Evolutionary conservation across 2,888 invertebrate genomes (phyloP).

Genomic region (Mythimna ferrago): DNA sequence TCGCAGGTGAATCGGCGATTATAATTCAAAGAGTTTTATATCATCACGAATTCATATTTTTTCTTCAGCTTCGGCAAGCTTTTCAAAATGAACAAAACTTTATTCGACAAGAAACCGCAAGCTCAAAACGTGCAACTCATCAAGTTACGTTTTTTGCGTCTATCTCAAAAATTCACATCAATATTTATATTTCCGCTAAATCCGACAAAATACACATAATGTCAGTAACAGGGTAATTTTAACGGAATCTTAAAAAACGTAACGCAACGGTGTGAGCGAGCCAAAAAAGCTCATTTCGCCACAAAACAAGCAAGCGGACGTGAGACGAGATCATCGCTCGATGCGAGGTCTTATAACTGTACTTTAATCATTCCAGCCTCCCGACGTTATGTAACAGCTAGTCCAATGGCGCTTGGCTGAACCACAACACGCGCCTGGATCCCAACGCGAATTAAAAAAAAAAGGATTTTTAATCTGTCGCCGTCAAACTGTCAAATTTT

Average conservation of each 20-base stretch:
- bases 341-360: conserved; percentile 89
- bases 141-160: conserved; percentile 29
- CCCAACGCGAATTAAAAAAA: conserved; percentile 58
- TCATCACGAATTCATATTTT: not conserved
- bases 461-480: conserved; percentile 57
- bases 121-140: conserved; percentile 1
- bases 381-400: conserved; percentile 87
- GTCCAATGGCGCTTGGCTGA: conserved; percentile 83
- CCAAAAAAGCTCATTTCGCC: conserved; percentile 87
- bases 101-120: not conserved
- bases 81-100: not conserved
- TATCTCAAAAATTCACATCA: conserved; percentile 3
- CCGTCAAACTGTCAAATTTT: conserved; percentile 58
- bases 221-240: conserved; percentile 57
- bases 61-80: not conserved
- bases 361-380: conserved; percentile 84
- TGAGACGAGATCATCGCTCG: conserved; percentile 86
- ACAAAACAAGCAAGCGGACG: conserved; percentile 84
- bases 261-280: conserved; percentile 75
- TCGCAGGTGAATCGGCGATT: not conserved
- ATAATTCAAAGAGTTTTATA: not conserved
- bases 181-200: conserved; percentile 22
- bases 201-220: conserved; percentile 34
- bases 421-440: conserved; percentile 79
- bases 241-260: conserved; percentile 61